Conservation (phyloP, 2,113 vertebrate species). For the Gnathonemus echidnorhynchus region DNA sequence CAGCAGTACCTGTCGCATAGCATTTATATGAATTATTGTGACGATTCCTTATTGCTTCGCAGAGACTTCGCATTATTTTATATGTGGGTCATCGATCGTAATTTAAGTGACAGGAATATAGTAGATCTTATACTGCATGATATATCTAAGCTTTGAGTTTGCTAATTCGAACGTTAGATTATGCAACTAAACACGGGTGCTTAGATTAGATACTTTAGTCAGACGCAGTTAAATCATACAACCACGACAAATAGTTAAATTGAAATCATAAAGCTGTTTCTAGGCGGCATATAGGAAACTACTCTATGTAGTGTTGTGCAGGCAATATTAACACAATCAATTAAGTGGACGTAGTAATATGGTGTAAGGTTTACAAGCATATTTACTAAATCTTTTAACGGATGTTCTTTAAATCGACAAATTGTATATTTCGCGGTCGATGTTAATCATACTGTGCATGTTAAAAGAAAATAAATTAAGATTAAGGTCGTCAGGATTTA, state of each 20-base stretch:
- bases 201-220: not conserved
- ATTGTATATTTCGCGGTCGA: not conserved
- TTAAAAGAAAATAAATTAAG: not conserved
- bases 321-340: not conserved
- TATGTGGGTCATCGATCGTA: not conserved
- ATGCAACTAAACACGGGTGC: not conserved
- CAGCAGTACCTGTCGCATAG: not conserved
- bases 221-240: not conserved
- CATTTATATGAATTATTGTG: not conserved
- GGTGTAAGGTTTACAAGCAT: not conserved
- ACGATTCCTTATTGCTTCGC: not conserved
- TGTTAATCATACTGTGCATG: not conserved
- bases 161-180: not conserved
- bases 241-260: not conserved
- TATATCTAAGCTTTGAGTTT: not conserved
- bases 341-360: not conserved
- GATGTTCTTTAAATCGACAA: not conserved
- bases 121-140: not conserved
- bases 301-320: not conserved
- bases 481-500: not conserved
- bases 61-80: not conserved
- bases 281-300: not conserved
- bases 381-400: not conserved
- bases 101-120: not conserved
- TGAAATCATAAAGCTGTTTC: not conserved